Evolutionary conservation across 2,113 vertebrate genomes (phyloP), one percentile per base, ranked within the genome.

Genomic region (Sporophila hypoxantha): DNA sequence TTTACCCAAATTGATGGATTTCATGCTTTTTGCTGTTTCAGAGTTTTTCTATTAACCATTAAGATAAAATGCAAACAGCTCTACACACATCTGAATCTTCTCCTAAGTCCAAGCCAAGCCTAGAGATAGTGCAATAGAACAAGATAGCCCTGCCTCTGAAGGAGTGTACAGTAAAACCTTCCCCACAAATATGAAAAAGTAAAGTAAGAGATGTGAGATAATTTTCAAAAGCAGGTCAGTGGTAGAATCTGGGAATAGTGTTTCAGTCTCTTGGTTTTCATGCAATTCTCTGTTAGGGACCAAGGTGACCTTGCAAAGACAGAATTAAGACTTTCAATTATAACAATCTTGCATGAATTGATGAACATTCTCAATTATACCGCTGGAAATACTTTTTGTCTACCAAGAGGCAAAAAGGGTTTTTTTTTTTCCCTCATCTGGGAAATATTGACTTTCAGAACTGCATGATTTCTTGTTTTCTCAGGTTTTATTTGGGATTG

Each of bases 141-240:
- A 65, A 65, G 60, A 39, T 1, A 32, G 50, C 44, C 12, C 47
- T 82, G 15, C 41, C 30, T 90, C 47, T 1, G 2, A 52, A 50
- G 44, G 3, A 76, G 5, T 8, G 20, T 34, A 60, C 26, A 56
- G 17, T 34, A 90, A 66, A 88, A 88, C 27, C 60, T 49, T 34
- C 25, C 46, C 39, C 23, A 47, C 29, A n/a, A 4, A 22, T 20
- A 83, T 16, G 14, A 78, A 64, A 59, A 78, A 71, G 10, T 37
- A 32, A 74, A 88, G 60, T 37, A 87, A 74, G 49, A 67, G 74
- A 49, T 2, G 22, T 64, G 76, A 87, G 26, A 60, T 49, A 74
- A 87, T 86, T 82, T 92, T 29, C 42, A 77, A 93, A 95, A 94
- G 68, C 79, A 78, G 79, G 82, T 90, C 90, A 93, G 41, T 83